A percentile compares a stretch with the other conserved stretches of the same genome.
Conservation (phyloP, 2,797 vertebrate species). For the Rhynchonycteris naso region DNA sequence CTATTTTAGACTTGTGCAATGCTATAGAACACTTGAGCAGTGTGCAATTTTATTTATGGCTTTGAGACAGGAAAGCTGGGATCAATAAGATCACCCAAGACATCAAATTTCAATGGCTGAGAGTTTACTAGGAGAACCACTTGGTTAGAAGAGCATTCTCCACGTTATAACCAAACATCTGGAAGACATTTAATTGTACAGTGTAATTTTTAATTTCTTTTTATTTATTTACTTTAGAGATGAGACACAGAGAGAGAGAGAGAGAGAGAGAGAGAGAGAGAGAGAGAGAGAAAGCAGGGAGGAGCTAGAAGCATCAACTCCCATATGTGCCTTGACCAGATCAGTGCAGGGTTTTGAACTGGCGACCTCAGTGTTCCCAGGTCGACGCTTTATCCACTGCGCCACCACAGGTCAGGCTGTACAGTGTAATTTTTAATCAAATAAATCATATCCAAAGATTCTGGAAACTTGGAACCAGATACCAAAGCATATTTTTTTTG, state of each 20-base stretch:
- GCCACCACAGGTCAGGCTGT: too few species aligned
- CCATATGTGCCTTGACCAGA: too few species aligned
- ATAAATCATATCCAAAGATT: background rate
- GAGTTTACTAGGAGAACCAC: background rate
- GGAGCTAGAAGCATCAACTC: too few species aligned
- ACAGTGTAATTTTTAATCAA: constrained; percentile 5
- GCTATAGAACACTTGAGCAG: constrained; percentile 46
- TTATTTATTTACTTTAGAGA: too few species aligned
- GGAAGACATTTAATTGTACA: constrained; percentile 7
- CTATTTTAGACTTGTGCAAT: constrained; percentile 69
- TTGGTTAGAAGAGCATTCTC: background rate
- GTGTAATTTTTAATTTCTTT: constrained; percentile 18
- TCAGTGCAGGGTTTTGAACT: too few species aligned
- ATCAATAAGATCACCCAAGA: background rate
- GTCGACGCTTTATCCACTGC: too few species aligned
- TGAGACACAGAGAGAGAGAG: too few species aligned
- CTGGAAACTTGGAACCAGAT: constrained; percentile 32
- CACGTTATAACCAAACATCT: background rate
- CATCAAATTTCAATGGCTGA: background rate
- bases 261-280: too few species aligned
- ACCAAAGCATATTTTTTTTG: background rate
- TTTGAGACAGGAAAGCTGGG: background rate
- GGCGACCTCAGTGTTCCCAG: too few species aligned
- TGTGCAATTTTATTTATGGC: constrained; percentile 45
- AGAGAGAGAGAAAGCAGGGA: too few species aligned